Evolutionary conservation across 2,888 invertebrate species (phyloP).

Genomic region (Drosophila rellima): DNA sequence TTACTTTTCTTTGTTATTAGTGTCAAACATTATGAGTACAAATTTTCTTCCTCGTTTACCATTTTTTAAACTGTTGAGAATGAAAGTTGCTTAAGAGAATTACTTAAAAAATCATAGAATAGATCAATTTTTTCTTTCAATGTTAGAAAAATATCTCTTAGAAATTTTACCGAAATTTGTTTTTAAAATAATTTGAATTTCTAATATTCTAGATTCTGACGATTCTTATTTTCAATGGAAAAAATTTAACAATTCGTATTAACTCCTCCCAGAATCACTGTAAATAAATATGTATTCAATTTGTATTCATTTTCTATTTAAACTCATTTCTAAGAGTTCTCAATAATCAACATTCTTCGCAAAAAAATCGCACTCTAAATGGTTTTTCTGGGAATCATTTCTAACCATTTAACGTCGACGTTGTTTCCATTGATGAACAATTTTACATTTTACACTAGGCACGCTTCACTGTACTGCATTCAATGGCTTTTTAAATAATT

Average conservation of each 20-base stretch:
- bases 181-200: too few relatives aligned
- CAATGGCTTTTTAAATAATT: constrained; percentile 13
- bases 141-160: not conserved
- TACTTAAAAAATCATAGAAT: not conserved
- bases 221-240: too few relatives aligned
- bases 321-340: not conserved
- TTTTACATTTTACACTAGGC: constrained; percentile 1
- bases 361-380: too few relatives aligned
- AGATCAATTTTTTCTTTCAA: not conserved
- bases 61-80: constrained; percentile 10
- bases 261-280: too few relatives aligned
- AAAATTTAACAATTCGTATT: not conserved
- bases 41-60: not conserved
- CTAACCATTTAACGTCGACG: not conserved
- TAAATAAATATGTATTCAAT: not conserved
- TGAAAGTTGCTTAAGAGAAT: not conserved
- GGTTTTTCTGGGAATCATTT: too few relatives aligned
- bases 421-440: not conserved
- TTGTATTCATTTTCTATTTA: not conserved
- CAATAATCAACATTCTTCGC: not conserved
- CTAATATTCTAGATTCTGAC: not conserved
- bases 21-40: constrained; percentile 4
- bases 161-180: not conserved
- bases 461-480: constrained; percentile 22
- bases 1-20: constrained; percentile 2